These are phyloP conservation scores for Gerosis bhagava DNA, from an alignment of 2,888 invertebrate genomes.

Conservation along the genomic window DNA sequence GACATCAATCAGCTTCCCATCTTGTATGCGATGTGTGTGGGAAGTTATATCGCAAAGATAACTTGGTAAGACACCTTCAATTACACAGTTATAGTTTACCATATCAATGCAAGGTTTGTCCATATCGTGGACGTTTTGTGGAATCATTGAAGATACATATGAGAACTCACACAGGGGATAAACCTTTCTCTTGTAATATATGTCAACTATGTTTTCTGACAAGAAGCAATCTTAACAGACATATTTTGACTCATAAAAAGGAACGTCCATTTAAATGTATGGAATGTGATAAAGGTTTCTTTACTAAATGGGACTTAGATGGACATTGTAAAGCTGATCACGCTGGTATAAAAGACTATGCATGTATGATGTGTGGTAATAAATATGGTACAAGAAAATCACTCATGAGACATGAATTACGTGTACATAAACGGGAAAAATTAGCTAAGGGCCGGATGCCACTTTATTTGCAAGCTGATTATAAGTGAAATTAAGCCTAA, in stretches of 20 bases:
- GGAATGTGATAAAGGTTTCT: constrained; percentile 55
- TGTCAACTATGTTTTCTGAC: constrained; percentile 54
- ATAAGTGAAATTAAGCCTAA: constrained; percentile 1
- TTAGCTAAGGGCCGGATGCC: constrained; percentile 60
- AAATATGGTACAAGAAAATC: constrained; percentile 58
- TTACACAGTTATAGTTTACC: constrained; percentile 52
- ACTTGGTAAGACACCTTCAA: constrained; percentile 52
- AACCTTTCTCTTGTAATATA: constrained; percentile 56
- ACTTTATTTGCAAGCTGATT: constrained; percentile 54
- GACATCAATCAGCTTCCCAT: constrained; percentile 47
- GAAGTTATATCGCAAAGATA: constrained; percentile 56
- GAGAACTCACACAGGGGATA: constrained; percentile 55
- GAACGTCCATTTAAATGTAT: constrained; percentile 53
- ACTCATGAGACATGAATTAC: constrained; percentile 58
- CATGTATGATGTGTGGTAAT: constrained; percentile 53
- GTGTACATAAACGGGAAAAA: constrained; percentile 60
- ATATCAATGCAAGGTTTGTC: constrained; percentile 53
- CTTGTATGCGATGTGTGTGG: constrained; percentile 59
- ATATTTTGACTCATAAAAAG: constrained; percentile 55
- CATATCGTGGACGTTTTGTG: constrained; percentile 53
- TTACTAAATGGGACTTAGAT: constrained; percentile 51
- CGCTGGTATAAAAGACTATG: constrained; percentile 53
- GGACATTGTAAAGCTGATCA: constrained; percentile 56
- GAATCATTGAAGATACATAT: constrained; percentile 58
- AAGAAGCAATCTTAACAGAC: constrained; percentile 58